A percentile compares a stretch with the other conserved stretches of the same genome.
phyloP scores from a whole-genome alignment of 2,113 vertebrate genomes.

The Eretmochelys imbricata region DNA sequence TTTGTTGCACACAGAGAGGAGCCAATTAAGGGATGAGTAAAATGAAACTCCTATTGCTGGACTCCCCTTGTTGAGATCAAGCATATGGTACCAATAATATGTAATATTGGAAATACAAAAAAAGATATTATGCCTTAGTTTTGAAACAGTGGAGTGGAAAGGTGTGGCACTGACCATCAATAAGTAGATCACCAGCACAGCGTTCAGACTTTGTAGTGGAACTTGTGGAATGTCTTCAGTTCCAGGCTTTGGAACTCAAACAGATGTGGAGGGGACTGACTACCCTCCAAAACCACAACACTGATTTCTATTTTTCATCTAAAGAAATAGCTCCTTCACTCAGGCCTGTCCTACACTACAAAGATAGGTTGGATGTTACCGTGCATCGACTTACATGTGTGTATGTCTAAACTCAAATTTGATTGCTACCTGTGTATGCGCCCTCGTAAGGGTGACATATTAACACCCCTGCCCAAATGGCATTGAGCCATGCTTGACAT shows the following conservation, averaged over 20 bases:
- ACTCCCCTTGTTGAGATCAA: not conserved
- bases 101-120: not conserved
- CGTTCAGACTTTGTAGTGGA: not conserved
- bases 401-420: no score
- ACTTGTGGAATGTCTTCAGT: not conserved
- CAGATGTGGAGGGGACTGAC: not conserved
- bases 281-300: not conserved
- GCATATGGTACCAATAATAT: not conserved
- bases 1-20: not conserved
- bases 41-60: not conserved
- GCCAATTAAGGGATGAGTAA: not conserved
- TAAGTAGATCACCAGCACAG: not conserved
- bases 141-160: not conserved
- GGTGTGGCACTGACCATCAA: accelerated
- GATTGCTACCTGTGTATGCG: no score
- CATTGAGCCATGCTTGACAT: no score
- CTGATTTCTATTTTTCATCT: not conserved
- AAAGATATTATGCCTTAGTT: not conserved
- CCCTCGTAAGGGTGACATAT: no score
- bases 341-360: no score
- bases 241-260: not conserved
- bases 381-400: no score
- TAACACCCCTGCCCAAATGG: no score
- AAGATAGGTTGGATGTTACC: no score
- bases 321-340: no score